Evolutionary conservation across 2,797 vertebrate genomes (phyloP).

Genomic region (Peromyscus eremicus): DNA sequence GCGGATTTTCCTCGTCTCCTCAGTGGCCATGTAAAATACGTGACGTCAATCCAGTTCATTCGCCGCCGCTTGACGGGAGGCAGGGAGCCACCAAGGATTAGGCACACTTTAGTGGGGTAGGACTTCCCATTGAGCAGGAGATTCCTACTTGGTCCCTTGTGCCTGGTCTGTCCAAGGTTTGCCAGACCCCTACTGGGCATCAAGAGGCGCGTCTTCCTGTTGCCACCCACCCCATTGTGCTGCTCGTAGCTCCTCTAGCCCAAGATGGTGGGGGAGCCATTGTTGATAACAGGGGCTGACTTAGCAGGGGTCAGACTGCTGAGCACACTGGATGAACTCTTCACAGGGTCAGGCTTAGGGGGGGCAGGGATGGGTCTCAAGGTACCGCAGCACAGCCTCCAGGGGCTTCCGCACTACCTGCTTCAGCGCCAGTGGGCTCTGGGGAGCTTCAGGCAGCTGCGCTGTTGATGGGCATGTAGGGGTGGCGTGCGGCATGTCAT

Average conservation of each 20-base stretch:
- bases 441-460: constrained; percentile 94
- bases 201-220: constrained; percentile 92
- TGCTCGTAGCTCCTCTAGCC: constrained; percentile 98
- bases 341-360: constrained; percentile 92
- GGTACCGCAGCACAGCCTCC: constrained; percentile 97
- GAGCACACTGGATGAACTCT: constrained; percentile 92
- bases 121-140: constrained; percentile 97
- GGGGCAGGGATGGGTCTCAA: constrained; percentile 96
- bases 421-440: constrained; percentile 93
- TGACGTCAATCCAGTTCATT: constrained; percentile 99
- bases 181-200: constrained; percentile 90
- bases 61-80: constrained; percentile 95
- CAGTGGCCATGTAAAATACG: constrained; percentile 98
- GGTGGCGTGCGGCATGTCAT: constrained; percentile 94
- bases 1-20: constrained; percentile 95
- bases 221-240: constrained; percentile 97
- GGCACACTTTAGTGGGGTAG: constrained; percentile 95
- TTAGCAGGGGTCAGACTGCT: constrained; percentile 96
- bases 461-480: constrained; percentile 96
- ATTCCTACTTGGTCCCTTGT: constrained; percentile 95
- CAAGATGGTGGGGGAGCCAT: constrained; percentile 98
- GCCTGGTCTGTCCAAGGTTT: too few species aligned
- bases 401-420: constrained; percentile 96
- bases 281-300: constrained; percentile 96
- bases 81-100: constrained; percentile 91